phyloP scores from a whole-genome alignment of 2,797 vertebrate genomes.

The Ciconia nigra region DNA sequence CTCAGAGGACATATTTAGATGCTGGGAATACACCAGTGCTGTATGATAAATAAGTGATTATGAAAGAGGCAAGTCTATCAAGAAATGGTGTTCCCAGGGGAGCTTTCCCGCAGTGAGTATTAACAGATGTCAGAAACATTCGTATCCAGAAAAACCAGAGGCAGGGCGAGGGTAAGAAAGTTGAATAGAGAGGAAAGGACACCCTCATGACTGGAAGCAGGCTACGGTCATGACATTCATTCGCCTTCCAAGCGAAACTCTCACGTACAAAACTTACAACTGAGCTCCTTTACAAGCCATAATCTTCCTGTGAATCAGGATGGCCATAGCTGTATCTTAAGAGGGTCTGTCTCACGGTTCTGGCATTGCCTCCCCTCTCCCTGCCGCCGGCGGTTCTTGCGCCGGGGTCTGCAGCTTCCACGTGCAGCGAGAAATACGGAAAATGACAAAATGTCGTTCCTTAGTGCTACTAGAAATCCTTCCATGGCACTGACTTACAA shows the following conservation, averaged over 20 bases:
- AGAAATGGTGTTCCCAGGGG: slow-evolving; percentile 42
- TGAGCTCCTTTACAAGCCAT: not conserved
- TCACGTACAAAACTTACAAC: not conserved
- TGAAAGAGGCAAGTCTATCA: slow-evolving; percentile 44
- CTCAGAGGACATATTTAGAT: slow-evolving; percentile 64
- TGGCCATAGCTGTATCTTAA: not conserved
- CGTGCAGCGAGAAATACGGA: rapidly evolving
- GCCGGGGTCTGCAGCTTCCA: not conserved
- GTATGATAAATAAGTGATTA: slow-evolving; percentile 53
- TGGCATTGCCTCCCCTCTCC: not conserved
- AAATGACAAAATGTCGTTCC: rapidly evolving
- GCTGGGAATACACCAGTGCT: slow-evolving; percentile 55
- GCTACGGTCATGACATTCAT: not conserved
- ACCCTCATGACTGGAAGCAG: not conserved
- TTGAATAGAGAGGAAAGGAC: not conserved
- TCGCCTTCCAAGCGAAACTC: not conserved
- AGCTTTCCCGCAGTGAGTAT: slow-evolving; percentile 15
- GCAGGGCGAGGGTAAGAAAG: not conserved
- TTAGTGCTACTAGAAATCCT: not conserved
- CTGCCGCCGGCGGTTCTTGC: rapidly evolving
- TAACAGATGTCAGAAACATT: slow-evolving; percentile 56
- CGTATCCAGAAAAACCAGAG: not conserved
- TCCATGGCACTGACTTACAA: not conserved
- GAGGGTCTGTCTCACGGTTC: not conserved
- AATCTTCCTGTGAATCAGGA: not conserved